phyloP scores from a whole-genome alignment of 2,113 vertebrate genomes.

The Columba livia region DNA sequence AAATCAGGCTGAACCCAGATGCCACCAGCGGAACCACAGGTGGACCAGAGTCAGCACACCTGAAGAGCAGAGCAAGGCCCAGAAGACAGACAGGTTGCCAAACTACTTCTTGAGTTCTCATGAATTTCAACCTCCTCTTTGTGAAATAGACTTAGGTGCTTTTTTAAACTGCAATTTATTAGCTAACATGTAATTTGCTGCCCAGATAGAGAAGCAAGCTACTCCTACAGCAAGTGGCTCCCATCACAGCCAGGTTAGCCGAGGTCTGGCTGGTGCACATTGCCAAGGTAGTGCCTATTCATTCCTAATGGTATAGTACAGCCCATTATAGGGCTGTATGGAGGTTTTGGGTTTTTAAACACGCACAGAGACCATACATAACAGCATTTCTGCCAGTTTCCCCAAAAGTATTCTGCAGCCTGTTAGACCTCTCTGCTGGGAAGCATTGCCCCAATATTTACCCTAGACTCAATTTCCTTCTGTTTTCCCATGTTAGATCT shows the following conservation, averaged over 20 bases:
- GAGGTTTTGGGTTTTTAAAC: neutral
- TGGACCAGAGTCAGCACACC: neutral
- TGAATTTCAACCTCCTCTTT: neutral
- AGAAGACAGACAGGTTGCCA: neutral
- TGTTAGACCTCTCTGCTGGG: neutral
- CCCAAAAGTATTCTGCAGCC: neutral
- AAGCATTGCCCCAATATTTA: neutral
- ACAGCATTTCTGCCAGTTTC: neutral
- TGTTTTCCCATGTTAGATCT: neutral
- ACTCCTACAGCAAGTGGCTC: neutral
- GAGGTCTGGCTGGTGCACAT: accelerated
- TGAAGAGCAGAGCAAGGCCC: neutral
- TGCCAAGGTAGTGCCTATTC: neutral
- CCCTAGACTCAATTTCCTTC: neutral
- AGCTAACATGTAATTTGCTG: neutral
- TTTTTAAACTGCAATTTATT: neutral
- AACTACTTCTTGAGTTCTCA: neutral
- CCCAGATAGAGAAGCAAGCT: neutral
- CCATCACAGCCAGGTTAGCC: neutral
- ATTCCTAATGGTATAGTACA: neutral
- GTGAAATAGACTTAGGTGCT: neutral
- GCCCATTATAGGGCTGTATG: neutral
- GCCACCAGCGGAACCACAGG: neutral
- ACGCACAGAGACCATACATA: accelerated
- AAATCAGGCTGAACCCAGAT: neutral